Evolutionary conservation across 2,113 vertebrate species (phyloP), one percentile per base, ranked within the genome.

Genomic region (Ictidomys tridecemlineatus): DNA sequence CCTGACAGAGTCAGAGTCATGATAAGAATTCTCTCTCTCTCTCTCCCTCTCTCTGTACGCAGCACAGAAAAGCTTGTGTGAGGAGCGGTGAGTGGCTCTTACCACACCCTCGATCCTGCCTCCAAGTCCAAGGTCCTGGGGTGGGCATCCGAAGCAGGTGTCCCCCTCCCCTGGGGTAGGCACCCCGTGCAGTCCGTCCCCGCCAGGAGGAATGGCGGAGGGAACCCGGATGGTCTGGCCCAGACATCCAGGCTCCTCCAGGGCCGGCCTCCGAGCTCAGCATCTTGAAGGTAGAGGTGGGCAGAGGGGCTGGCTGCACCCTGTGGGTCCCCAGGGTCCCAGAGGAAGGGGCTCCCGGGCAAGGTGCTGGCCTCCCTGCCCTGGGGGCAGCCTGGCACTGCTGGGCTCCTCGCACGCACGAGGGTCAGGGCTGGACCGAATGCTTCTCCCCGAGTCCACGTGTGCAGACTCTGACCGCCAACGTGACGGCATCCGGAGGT

Each of bases 11-110:
- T 3, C 48, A 51, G 14, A 45, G 42, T 85, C 53, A n/a, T 58
- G 34, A 14, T 56, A 48, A 76, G 69, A 67, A 74, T 30, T 18
- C 28, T 16, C 3, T 20, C 48, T 17, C 42, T 34, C 10, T 56
- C 16, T 34, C 39, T 13, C 39, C 20, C 7, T 45, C 12, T 1
- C 45, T 26, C 22, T 32, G 37, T 2, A 0, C n/a, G 34, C 11
- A 48, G 80, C 79, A 37, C 56, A 61, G 48, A 11, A 56, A 30
- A 90, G 72, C 26, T 34, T 8, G 3, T 1, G 1, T 70, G 87
- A 61, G 37, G 51, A 37, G 28, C 2, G 11, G 39, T 1, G 30
- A 37, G 45, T 67, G 45, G 45, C 16, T n/a, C 61, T 45, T 48
- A 16, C 7, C 13, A 3, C 26, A 48, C 5, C 48, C 45, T 20